Conservation (phyloP, 2,113 vertebrate genomes). For the Gallinago paraguaiae region DNA sequence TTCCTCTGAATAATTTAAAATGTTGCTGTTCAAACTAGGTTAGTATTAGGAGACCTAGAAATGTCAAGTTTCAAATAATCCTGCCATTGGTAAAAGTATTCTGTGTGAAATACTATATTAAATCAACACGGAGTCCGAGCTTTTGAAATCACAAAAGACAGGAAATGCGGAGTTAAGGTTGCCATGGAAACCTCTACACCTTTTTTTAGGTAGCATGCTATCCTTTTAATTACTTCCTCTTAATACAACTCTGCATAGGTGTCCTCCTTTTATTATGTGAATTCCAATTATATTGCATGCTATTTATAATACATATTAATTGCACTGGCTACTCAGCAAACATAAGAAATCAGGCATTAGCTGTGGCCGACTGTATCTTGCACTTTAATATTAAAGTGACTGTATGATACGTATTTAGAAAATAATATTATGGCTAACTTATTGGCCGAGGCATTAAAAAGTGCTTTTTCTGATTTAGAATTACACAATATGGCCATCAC, state of each 20-base stretch:
- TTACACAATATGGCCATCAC: not conserved
- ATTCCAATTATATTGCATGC: not conserved
- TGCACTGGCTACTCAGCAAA: not conserved
- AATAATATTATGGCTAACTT: not conserved
- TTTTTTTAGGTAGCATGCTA: not conserved
- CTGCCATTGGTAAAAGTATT: constrained; percentile 3
- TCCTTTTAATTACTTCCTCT: constrained; percentile 24
- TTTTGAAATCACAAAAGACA: constrained; percentile 26
- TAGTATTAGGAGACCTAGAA: constrained; percentile 35
- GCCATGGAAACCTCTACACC: constrained; percentile 20
- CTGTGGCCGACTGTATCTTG: not conserved
- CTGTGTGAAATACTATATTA: not conserved
- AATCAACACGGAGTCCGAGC: not conserved
- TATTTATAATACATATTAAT: not conserved
- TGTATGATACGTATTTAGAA: not conserved
- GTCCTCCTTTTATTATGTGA: not conserved
- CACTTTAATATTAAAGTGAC: not conserved
- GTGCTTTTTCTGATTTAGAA: not conserved
- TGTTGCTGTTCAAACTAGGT: constrained; percentile 12
- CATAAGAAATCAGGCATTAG: not conserved
- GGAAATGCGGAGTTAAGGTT: constrained; percentile 41
- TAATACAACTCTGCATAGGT: not conserved
- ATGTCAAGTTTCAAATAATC: constrained; percentile 37
- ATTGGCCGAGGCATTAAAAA: not conserved
- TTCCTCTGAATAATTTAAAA: constrained; percentile 51